Evolutionary conservation across 30 jellyfish, hydroid and myxozoan genomes (phyloP).

Genomic region (Phacellophora camtschatica): DNA sequence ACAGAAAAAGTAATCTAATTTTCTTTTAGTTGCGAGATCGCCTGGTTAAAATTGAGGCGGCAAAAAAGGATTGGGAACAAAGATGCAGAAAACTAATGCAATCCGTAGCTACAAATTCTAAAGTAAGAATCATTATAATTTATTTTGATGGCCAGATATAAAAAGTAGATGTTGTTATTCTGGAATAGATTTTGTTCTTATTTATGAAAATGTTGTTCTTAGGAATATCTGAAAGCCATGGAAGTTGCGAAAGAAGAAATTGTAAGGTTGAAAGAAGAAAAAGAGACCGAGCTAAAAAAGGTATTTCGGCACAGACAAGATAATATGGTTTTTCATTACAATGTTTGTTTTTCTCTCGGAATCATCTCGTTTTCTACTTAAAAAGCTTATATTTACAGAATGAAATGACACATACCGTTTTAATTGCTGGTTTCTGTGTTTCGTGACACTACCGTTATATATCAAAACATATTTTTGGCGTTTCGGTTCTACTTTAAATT

Average conservation of each 20-base stretch:
- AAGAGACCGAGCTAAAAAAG: slow-evolving; percentile 60
- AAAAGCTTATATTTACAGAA: background rate
- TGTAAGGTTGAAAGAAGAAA: slow-evolving; percentile 51
- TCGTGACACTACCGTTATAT: no score
- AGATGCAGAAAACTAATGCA: slow-evolving; percentile 90
- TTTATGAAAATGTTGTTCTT: background rate
- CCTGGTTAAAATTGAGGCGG: slow-evolving; percentile 56
- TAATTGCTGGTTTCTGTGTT: no score
- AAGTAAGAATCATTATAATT: slow-evolving; percentile 21
- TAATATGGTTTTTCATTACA: no score
- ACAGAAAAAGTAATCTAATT: background rate
- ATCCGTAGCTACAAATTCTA: slow-evolving; percentile 82
- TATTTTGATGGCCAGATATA: background rate
- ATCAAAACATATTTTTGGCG: no score
- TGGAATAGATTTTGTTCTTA: background rate
- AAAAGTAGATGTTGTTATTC: background rate
- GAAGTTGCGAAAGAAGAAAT: slow-evolving; percentile 61
- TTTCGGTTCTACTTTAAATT: no score
- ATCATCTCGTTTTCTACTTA: background rate
- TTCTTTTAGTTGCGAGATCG: slow-evolving; percentile 42
- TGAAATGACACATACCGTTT: no score
- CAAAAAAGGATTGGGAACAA: slow-evolving; percentile 88
- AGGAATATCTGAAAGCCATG: slow-evolving; percentile 60
- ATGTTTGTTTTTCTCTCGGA: background rate
- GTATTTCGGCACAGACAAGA: no score